Evolutionary conservation across 2,113 vertebrate genomes (phyloP).

Genomic region (Sturnira hondurensis): DNA sequence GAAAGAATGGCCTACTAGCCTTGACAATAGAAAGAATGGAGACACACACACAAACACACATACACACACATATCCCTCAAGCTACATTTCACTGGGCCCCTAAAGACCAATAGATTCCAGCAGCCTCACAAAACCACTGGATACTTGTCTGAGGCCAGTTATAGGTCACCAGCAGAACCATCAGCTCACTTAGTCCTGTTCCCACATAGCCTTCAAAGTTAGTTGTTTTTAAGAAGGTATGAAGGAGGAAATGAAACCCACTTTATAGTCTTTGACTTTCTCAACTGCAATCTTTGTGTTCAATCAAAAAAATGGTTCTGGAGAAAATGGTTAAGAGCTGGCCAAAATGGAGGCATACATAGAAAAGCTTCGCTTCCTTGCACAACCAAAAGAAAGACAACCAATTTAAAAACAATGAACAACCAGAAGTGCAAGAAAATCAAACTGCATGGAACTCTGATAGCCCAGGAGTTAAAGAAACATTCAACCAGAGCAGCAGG

Average conservation of each 20-base stretch:
- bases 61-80: background rate
- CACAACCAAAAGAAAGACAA: no score
- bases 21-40: background rate
- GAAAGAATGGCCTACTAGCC: background rate
- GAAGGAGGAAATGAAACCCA: background rate
- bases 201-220: background rate
- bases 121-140: background rate
- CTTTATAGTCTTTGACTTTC: constrained; percentile 9
- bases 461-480: no score
- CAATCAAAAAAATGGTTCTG: background rate
- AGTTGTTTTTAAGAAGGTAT: background rate
- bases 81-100: background rate
- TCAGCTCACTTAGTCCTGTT: background rate
- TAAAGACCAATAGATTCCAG: background rate
- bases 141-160: background rate
- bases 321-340: no score
- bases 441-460: no score
- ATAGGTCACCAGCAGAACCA: background rate
- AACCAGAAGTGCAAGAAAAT: no score
- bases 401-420: no score
- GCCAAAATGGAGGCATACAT: no score
- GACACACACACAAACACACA: background rate
- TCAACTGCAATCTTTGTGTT: background rate
- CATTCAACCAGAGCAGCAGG: no score
- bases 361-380: no score